A percentile compares a stretch with the other conserved stretches of the same genome.
phyloP scores from a whole-genome alignment of 2,888 invertebrate species.

The Argyra leucocephala region DNA sequence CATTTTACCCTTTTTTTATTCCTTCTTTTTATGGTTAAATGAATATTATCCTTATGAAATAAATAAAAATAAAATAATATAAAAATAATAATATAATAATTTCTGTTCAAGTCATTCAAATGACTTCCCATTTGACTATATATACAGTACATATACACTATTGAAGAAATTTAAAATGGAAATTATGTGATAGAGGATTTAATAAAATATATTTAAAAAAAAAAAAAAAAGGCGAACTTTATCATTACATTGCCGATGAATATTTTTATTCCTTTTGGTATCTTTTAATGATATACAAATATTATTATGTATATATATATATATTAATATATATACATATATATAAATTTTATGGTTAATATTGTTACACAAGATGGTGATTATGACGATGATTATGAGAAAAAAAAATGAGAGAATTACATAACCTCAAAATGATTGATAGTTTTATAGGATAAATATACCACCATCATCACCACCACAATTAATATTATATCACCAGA shows the following conservation, averaged over 20 bases:
- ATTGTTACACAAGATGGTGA: neutral
- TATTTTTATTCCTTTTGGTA: no score
- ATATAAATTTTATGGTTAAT: neutral
- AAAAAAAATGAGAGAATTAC: conserved; percentile 8
- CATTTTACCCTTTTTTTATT: neutral
- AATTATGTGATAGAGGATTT: no score
- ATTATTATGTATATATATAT: no score
- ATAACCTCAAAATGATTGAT: conserved; percentile 20
- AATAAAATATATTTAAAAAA: no score
- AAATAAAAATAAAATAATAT: neutral
- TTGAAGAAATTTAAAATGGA: no score
- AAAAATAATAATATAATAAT: neutral
- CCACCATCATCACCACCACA: neutral
- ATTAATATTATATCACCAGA: neutral
- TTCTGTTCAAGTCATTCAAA: neutral
- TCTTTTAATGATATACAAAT: no score
- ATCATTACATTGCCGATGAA: no score
- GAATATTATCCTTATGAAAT: neutral
- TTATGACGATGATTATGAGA: neutral
- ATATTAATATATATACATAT: no score
- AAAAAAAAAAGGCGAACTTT: no score
- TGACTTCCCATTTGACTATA: neutral
- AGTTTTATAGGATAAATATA: conserved; percentile 13
- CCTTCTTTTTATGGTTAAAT: neutral
- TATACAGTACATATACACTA: no score